These are phyloP conservation scores for Drosophila neotestacea DNA, from an alignment of 2,888 invertebrate genomes.

Conservation along the genomic window DNA sequence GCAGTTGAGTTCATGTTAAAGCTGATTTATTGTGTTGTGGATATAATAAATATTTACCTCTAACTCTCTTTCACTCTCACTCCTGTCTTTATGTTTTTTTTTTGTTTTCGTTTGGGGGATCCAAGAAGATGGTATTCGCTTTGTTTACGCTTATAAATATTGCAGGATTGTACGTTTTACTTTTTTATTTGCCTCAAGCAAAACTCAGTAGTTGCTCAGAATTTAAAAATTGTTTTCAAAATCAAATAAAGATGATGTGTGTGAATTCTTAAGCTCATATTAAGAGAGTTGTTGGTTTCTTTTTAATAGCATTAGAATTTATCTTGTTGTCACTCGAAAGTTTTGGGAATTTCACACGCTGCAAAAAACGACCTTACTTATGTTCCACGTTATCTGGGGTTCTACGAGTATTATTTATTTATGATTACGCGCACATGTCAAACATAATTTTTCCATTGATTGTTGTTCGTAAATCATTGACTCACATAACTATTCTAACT, in stretches of 20 bases:
- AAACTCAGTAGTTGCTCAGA: slow-evolving; percentile 7
- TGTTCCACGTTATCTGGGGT: slow-evolving; percentile 12
- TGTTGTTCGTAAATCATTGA: neutral
- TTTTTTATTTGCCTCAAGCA: neutral
- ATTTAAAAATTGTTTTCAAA: slow-evolving; percentile 9
- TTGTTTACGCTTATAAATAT: slow-evolving; percentile 9
- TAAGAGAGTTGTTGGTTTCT: neutral
- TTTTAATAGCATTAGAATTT: slow-evolving; percentile 1
- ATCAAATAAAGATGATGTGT: slow-evolving; percentile 11
- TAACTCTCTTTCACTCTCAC: slow-evolving; percentile 22
- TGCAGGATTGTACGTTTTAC: slow-evolving; percentile 9
- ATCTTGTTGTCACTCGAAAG: slow-evolving; percentile 21
- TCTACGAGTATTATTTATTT: slow-evolving; percentile 6
- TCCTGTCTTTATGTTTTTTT: slow-evolving; percentile 12
- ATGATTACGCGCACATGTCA: slow-evolving; percentile 23
- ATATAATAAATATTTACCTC: slow-evolving; percentile 70
- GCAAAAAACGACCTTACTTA: neutral
- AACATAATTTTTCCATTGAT: slow-evolving; percentile 10
- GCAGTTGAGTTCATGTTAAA: slow-evolving; percentile 53
- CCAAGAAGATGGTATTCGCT: slow-evolving; percentile 6
- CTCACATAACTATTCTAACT: slow-evolving; percentile 16
- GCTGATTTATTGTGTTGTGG: slow-evolving; percentile 57
- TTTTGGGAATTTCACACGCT: slow-evolving; percentile 1
- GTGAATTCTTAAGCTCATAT: slow-evolving; percentile 15
- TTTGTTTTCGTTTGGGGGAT: neutral